These are phyloP conservation scores for Hypolimnas misippus DNA, from an alignment of 2,888 invertebrate species.

Conservation along the genomic window DNA sequence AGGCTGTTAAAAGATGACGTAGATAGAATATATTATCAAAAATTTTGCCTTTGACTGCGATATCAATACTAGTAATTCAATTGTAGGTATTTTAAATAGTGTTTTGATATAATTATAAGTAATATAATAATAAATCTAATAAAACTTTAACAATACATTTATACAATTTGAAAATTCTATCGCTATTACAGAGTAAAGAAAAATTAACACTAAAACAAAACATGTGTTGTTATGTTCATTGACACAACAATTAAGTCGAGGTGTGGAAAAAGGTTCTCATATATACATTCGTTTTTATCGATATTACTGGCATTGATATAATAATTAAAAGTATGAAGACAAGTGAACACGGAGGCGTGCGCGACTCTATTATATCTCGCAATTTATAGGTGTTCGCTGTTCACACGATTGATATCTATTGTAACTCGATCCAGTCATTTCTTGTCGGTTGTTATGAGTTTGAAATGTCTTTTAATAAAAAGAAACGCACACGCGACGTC, in stretches of 20 bases:
- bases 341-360: constrained; percentile 27
- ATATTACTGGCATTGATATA: constrained; percentile 24
- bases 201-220: neutral
- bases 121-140: neutral
- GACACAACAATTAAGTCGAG: neutral
- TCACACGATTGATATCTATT: constrained; percentile 43
- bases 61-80: too few relatives aligned
- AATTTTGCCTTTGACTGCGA: too few relatives aligned
- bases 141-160: neutral
- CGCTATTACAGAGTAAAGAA: neutral
- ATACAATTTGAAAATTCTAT: neutral
- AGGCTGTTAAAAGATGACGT: too few relatives aligned
- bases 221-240: too few relatives aligned
- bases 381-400: constrained; percentile 38
- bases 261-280: constrained; percentile 9
- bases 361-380: constrained; percentile 30
- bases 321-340: constrained; percentile 31
- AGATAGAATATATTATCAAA: too few relatives aligned
- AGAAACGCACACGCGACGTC: constrained; percentile 39
- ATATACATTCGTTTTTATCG: constrained; percentile 14
- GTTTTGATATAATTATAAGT: too few relatives aligned
- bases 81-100: too few relatives aligned
- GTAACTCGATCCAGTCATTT: constrained; percentile 40
- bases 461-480: constrained; percentile 33
- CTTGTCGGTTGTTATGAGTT: constrained; percentile 33